Evolutionary conservation across 2,113 vertebrate species (phyloP), one percentile per base, ranked within the genome.

Genomic region (Pycnonotus jocosus): DNA sequence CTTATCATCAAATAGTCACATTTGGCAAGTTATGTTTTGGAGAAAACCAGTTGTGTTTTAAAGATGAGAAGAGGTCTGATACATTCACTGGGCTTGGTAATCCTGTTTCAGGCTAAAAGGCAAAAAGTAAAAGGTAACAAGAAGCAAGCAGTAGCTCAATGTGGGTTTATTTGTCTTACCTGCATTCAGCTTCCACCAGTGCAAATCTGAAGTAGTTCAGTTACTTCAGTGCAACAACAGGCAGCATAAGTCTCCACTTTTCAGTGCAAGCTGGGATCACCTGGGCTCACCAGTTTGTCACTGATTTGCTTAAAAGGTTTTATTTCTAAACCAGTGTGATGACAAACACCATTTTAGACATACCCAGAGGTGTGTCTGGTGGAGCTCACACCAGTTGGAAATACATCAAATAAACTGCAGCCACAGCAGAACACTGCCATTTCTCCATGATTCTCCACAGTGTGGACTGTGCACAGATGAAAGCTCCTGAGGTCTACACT

Each of bases 391-490:
- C 9, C 40, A 14, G 28, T 13, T 64, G 79, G 28, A 71, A 82
- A 62, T 38, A 5, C 24, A 27, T 45, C 40, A n/a, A 37, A 74
- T 50, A 44, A 66, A 76, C 30, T 10, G 13, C 73, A 91, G 30
- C 28, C 42, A 58, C 28, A 86, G 57, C 37, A 48, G 14, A 56
- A 35, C 37, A 13, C 1, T 51, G 60, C 33, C 7, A 19, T 35
- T 79, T 54, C 57, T 40, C 6, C 24, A 4, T 7, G 17, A 33
- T 71, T 47, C 70, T 47, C 45, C 30, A 5, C 4, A 12, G 16
- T 0, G 15, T 13, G n/a, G 16, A 3, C 13, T 40, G 20, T n/a
- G 57, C 14, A 7, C 2, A 0, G 12, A 21, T 53, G 14, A 62
- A 74, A 66, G 42, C 35, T 62, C 40, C 31, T 19, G 42, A 33